Evolutionary conservation across 2,797 vertebrate species (phyloP).

Genomic region (Pygocentrus nattereri): DNA sequence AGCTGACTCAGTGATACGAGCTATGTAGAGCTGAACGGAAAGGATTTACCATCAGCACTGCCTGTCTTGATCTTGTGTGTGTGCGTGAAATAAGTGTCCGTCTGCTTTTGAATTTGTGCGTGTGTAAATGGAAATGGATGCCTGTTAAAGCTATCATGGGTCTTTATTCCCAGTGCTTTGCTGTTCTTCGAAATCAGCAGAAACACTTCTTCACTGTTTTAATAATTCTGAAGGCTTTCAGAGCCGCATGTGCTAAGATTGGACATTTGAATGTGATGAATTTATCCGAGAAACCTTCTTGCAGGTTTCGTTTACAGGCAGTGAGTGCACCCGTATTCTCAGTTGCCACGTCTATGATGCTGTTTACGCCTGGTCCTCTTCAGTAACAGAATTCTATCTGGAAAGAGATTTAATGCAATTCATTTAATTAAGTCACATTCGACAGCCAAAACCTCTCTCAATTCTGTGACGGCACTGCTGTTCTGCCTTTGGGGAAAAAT

Average conservation of each 20-base stretch:
- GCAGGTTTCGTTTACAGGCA: background rate
- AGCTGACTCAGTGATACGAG: conserved; percentile 11
- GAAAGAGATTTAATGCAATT: too few species aligned
- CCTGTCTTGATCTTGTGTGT: background rate
- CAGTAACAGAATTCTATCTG: too few species aligned
- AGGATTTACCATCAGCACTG: background rate
- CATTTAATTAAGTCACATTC: too few species aligned
- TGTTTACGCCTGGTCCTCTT: too few species aligned
- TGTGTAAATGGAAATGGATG: conserved; percentile 12
- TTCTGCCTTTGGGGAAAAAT: too few species aligned
- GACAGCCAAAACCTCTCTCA: too few species aligned
- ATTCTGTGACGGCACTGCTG: too few species aligned
- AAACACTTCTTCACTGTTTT: conserved; percentile 1
- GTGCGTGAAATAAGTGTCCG: background rate
- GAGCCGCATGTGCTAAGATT: too few species aligned
- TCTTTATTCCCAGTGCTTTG: conserved; percentile 19
- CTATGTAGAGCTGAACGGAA: background rate
- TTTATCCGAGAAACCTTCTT: background rate
- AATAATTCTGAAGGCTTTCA: background rate
- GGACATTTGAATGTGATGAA: background rate
- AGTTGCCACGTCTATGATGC: too few species aligned
- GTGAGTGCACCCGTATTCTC: background rate
- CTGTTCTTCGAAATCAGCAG: conserved; percentile 46
- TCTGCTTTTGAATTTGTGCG: background rate
- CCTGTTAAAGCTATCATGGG: conserved; percentile 44